phyloP scores from a whole-genome alignment of 2,113 vertebrate genomes.

The Aspiorhynchus laticeps region DNA sequence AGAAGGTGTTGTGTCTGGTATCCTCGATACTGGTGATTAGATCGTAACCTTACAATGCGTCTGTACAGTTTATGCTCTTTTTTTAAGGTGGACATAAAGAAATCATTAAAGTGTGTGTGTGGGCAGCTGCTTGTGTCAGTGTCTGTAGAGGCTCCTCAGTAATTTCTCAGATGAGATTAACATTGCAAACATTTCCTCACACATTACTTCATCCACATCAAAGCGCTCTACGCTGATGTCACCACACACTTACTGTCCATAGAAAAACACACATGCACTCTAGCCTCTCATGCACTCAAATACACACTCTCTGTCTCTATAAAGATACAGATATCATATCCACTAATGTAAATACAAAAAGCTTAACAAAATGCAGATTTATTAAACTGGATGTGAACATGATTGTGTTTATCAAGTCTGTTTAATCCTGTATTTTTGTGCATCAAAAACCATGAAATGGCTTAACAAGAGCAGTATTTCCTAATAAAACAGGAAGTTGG shows the following conservation, averaged over 20 bases:
- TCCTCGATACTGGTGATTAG: conserved; percentile 4
- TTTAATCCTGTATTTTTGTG: not conserved
- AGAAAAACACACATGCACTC: conserved; percentile 64
- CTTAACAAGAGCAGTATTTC: not conserved
- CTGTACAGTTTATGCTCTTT: not conserved
- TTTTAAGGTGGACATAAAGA: not conserved
- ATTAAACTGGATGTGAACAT: not conserved
- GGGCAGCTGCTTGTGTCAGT: conserved; percentile 6
- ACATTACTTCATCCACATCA: conserved; percentile 79
- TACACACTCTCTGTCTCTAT: conserved; percentile 17
- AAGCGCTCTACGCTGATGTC: conserved; percentile 72
- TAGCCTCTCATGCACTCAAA: not conserved
- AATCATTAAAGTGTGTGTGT: not conserved
- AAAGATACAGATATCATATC: not conserved
- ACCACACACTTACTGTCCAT: conserved; percentile 70
- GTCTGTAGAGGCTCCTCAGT: conserved; percentile 21
- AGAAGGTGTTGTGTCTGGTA: not conserved
- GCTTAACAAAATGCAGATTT: not conserved
- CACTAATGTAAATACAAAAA: not conserved
- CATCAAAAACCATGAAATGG: not conserved
- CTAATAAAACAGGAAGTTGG: not conserved
- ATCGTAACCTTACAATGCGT: not conserved
- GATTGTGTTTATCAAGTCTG: not conserved
- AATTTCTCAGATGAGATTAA: conserved; percentile 68
- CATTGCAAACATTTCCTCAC: conserved; percentile 75